Conservation (phyloP, 2,888 invertebrate species). For the Eupeodes luniger region DNA sequence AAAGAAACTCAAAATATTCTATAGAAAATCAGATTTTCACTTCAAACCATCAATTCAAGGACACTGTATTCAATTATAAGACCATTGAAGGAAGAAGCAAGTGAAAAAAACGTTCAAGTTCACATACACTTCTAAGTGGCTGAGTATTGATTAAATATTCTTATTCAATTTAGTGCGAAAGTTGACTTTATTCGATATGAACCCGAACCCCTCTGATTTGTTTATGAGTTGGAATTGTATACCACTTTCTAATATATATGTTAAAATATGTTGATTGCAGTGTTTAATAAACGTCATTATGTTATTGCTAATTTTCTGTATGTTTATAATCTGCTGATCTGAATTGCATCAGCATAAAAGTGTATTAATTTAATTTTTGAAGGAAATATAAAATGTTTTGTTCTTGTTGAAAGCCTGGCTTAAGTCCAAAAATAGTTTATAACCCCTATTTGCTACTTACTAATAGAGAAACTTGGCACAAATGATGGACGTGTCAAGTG, state of each 20-base stretch:
- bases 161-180: neutral
- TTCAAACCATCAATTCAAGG: slow-evolving; percentile 12
- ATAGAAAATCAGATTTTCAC: slow-evolving; percentile 24
- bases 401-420: neutral
- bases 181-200: neutral
- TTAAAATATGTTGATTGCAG: too few relatives aligned
- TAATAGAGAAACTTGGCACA: slow-evolving; percentile 19
- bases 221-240: too few relatives aligned
- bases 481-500: slow-evolving; percentile 40
- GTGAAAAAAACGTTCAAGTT: slow-evolving; percentile 10
- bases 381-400: neutral
- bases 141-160: slow-evolving; percentile 20
- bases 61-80: slow-evolving; percentile 22
- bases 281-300: too few relatives aligned
- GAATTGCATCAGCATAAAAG: too few relatives aligned
- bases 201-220: neutral
- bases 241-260: too few relatives aligned
- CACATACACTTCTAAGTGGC: neutral
- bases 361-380: neutral
- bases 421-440: neutral
- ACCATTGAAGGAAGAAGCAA: slow-evolving; percentile 5
- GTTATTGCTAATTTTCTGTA: too few relatives aligned
- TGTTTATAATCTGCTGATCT: too few relatives aligned
- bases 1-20: neutral
- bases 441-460: neutral